phyloP scores from a whole-genome alignment of 2,888 invertebrate species.

The Tenthredo distinguenda region DNA sequence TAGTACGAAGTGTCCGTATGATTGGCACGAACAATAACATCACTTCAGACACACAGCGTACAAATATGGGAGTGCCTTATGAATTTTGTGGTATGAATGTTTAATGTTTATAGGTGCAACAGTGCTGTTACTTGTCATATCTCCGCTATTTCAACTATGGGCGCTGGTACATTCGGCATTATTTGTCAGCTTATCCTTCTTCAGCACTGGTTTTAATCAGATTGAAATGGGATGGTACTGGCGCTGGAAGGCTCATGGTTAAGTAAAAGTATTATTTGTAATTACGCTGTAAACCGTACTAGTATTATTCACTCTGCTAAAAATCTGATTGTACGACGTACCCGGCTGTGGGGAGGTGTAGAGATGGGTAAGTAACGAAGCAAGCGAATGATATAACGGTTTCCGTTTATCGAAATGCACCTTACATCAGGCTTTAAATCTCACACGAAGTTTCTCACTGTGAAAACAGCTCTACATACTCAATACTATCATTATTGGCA shows the following conservation, averaged over 20 bases:
- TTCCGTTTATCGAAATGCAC: background rate
- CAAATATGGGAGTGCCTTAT: background rate
- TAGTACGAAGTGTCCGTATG: conserved; percentile 20
- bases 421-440: background rate
- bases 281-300: background rate
- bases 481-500: background rate
- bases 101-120: conserved; percentile 64
- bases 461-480: background rate
- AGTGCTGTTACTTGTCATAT: conserved; percentile 69
- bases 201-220: conserved; percentile 72
- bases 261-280: conserved; percentile 6
- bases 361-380: background rate
- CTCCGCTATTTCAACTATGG: conserved; percentile 74
- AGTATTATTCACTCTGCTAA: conserved; percentile 7
- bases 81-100: background rate
- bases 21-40: background rate
- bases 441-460: background rate
- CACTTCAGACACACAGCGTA: too few relatives aligned
- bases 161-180: conserved; percentile 67
- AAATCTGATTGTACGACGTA: background rate
- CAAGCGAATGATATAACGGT: background rate
- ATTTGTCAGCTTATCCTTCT: conserved; percentile 71
- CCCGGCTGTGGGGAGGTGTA: background rate
- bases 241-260: conserved; percentile 66
- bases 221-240: conserved; percentile 75